These are phyloP conservation scores for Eubasilissa regina DNA, from an alignment of 1,140 invertebrate genomes.

Conservation along the genomic window DNA sequence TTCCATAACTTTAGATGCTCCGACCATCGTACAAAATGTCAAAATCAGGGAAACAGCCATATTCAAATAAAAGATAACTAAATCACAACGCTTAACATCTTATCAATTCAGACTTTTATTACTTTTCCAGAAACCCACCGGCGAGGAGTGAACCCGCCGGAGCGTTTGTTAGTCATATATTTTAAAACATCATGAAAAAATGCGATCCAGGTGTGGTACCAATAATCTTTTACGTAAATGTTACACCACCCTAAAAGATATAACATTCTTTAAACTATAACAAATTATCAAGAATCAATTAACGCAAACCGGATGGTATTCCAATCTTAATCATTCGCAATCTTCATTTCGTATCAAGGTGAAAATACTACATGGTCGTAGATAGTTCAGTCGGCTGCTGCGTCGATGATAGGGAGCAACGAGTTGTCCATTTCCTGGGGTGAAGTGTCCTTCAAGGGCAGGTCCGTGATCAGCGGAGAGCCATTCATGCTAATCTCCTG, in stretches of 20 bases:
- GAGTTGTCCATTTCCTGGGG: conserved; percentile 66
- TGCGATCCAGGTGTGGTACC: conserved; percentile 52
- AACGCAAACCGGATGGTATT: conserved; percentile 47
- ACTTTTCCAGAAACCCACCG: conserved; percentile 35
- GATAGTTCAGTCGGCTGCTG: conserved; percentile 53
- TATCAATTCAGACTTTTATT: conserved; percentile 58
- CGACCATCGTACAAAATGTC: conserved; percentile 27
- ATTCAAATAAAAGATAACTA: conserved; percentile 55
- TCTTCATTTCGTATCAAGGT: conserved; percentile 14
- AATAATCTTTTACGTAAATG: conserved; percentile 56
- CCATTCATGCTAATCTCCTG: conserved; percentile 62
- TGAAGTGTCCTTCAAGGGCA: conserved; percentile 63
- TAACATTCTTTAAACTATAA: conserved; percentile 60
- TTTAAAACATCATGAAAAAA: conserved; percentile 42
- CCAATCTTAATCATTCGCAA: conserved; percentile 1
- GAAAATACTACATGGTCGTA: conserved; percentile 34
- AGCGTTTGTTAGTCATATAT: conserved; percentile 13
- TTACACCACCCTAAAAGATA: conserved; percentile 56
- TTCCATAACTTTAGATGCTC: background rate
- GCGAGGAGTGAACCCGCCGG: background rate
- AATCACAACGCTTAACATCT: conserved; percentile 57
- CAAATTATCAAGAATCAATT: conserved; percentile 50
- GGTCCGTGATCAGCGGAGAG: conserved; percentile 61
- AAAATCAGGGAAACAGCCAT: conserved; percentile 57
- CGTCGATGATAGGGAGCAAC: conserved; percentile 69